Evolutionary conservation across 2,113 vertebrate genomes (phyloP).

Genomic region (Labeo rohita): DNA sequence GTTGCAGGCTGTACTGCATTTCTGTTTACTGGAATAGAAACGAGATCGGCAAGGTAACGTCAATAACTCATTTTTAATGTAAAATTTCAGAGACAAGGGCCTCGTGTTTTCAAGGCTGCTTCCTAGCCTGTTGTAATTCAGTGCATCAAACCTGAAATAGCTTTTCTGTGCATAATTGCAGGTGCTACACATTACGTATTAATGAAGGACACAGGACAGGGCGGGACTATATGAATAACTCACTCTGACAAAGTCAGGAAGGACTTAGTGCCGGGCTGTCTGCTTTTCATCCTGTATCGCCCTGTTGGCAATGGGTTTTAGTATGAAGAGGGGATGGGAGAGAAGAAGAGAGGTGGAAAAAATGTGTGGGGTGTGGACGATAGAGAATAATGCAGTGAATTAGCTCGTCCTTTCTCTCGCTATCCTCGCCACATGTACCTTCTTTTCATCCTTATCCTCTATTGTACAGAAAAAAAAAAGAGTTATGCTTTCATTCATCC

Average conservation of each 20-base stretch:
- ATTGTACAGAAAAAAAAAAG: background rate
- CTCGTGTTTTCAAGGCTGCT: background rate
- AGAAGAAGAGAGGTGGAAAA: background rate
- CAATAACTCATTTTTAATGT: slow-evolving; percentile 19
- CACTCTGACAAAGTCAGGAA: slow-evolving; percentile 39
- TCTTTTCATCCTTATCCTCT: background rate
- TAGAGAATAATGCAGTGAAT: slow-evolving; percentile 33
- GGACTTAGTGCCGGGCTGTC: slow-evolving; percentile 25
- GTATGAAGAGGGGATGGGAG: slow-evolving; percentile 4
- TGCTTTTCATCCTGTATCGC: background rate
- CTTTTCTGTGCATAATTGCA: slow-evolving; percentile 18
- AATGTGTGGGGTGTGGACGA: slow-evolving; percentile 1
- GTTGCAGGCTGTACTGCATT: background rate
- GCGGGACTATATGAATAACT: slow-evolving; percentile 32
- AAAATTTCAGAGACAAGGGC: background rate
- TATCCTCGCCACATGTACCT: background rate
- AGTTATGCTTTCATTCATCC: background rate
- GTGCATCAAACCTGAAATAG: slow-evolving; percentile 35
- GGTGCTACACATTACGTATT: slow-evolving; percentile 30
- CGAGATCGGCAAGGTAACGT: background rate
- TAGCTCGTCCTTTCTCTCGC: background rate
- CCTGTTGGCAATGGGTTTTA: background rate
- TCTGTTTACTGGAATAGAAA: background rate
- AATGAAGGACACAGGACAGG: slow-evolving; percentile 43
- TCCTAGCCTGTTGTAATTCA: slow-evolving; percentile 7